Evolutionary conservation across 2,113 vertebrate genomes (phyloP).

Genomic region (Todiramphus saurophagus): DNA sequence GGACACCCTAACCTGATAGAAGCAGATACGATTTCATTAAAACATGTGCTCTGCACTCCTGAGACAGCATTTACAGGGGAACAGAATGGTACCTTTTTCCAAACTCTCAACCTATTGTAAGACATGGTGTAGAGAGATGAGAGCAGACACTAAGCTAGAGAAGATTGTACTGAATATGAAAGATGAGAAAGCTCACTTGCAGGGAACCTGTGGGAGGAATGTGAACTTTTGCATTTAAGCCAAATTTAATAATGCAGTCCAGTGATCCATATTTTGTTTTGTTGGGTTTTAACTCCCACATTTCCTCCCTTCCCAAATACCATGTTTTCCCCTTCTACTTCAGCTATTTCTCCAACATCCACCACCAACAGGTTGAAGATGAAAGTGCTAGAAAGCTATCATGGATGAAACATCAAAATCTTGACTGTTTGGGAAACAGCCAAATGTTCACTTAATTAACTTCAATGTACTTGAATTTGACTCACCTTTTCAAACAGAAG

Average conservation of each 20-base stretch:
- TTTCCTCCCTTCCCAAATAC: background rate
- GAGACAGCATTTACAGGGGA: background rate
- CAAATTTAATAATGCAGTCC: background rate
- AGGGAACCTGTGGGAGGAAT: background rate
- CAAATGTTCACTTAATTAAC: background rate
- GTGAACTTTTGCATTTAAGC: background rate
- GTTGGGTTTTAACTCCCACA: background rate
- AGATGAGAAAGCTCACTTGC: background rate
- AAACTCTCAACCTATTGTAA: background rate
- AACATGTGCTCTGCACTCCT: background rate
- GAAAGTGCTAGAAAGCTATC: background rate
- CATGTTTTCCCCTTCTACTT: background rate
- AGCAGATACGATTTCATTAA: background rate
- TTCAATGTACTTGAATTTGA: background rate
- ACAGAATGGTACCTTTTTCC: background rate
- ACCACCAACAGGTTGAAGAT: background rate
- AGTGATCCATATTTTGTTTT: background rate
- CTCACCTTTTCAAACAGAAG: constrained; percentile 6
- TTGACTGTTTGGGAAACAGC: background rate
- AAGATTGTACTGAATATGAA: background rate
- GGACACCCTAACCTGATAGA: background rate
- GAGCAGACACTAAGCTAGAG: background rate
- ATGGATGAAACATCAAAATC: background rate
- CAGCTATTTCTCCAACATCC: background rate
- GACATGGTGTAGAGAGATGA: background rate